Evolutionary conservation across 2,888 invertebrate genomes (phyloP).

Genomic region (Alloplasta piceator): DNA sequence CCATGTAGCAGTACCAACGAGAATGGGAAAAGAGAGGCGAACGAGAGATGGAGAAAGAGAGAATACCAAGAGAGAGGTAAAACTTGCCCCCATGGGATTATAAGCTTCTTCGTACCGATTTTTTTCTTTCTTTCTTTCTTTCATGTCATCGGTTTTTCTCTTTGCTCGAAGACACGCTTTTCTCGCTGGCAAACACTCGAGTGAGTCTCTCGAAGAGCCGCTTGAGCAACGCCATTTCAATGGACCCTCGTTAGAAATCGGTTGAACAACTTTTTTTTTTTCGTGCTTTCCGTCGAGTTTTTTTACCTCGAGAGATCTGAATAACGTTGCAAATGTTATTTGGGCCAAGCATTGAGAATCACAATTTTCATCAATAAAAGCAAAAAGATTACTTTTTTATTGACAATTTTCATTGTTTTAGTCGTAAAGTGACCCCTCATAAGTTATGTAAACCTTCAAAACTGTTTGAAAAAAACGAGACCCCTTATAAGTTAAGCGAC

Average conservation of each 20-base stretch:
- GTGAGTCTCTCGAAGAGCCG: neutral
- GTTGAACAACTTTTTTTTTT: neutral
- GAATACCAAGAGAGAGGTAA: neutral
- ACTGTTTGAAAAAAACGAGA: no score
- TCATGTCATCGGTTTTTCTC: slow-evolving; percentile 31
- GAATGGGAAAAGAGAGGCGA: slow-evolving; percentile 19
- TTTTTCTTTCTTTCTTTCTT: slow-evolving; percentile 11
- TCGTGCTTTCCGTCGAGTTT: neutral
- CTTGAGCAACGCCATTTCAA: neutral
- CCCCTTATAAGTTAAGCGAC: no score
- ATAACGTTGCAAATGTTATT: no score
- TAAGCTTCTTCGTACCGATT: neutral
- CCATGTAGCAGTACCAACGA: slow-evolving; percentile 38
- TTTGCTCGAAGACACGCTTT: slow-evolving; percentile 1
- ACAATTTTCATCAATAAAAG: no score
- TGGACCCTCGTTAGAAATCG: slow-evolving; percentile 14
- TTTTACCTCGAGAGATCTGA: no score
- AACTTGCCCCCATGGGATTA: neutral
- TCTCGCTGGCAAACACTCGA: slow-evolving; percentile 9
- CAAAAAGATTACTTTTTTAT: no score
- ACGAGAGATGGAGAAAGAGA: neutral
- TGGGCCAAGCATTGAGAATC: no score
- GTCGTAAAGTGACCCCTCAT: no score
- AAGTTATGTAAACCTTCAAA: no score
- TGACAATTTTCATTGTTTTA: no score